These are phyloP conservation scores for Zonitis immaculata DNA, from an alignment of 2,888 invertebrate species.

Conservation along the genomic window DNA sequence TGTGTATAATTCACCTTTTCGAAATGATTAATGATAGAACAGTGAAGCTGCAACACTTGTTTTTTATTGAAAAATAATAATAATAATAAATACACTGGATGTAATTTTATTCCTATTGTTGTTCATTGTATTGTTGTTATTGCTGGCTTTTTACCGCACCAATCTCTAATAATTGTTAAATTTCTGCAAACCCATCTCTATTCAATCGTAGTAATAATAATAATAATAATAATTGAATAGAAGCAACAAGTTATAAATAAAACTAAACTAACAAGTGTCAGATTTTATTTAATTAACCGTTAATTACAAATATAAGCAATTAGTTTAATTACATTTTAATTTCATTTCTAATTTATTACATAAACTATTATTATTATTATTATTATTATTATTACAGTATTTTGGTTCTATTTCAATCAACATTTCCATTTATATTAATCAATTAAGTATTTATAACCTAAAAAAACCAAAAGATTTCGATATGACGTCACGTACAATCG, in stretches of 20 bases:
- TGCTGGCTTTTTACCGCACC: neutral
- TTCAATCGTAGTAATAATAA: no score
- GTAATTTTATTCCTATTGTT: no score
- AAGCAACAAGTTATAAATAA: no score
- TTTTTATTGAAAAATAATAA: no score
- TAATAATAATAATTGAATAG: no score
- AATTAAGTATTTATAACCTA: no score
- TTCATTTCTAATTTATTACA: neutral
- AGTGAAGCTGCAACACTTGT: slow-evolving; percentile 20
- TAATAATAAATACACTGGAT: no score
- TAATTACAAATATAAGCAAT: neutral
- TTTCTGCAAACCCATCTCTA: no score
- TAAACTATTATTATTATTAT: neutral
- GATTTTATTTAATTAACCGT: neutral
- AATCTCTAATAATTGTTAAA: neutral
- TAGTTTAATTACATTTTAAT: neutral
- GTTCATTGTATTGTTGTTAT: neutral
- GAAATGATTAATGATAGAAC: slow-evolving; percentile 19
- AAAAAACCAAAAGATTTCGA: no score
- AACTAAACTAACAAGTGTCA: no score
- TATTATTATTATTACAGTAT: no score
- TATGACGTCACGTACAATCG: no score
- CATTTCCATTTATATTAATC: neutral
- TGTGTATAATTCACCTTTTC: neutral
- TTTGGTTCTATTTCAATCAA: neutral